Percentiles rank a stretch among this genome's conserved stretches.
Evolutionary conservation across 2,113 vertebrate species (phyloP).

Genomic region (Oreocharis arfaki): DNA sequence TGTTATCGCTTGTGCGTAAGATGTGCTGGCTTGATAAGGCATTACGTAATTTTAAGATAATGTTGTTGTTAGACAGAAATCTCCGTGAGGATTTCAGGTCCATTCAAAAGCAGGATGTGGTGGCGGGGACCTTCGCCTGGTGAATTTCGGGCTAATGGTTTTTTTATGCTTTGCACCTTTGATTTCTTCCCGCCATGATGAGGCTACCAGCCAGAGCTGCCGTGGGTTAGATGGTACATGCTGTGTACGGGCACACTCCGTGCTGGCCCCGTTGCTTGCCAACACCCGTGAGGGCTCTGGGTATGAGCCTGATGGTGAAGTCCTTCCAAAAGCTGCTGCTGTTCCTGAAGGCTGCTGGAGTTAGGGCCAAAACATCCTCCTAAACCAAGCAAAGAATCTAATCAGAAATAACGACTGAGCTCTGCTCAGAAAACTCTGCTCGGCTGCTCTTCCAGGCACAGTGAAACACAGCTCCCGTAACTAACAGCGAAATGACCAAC

Average conservation of each 20-base stretch:
- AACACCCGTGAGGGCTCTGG: neutral
- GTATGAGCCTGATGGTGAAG: neutral
- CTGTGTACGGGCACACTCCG: fast-evolving
- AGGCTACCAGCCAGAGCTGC: neutral
- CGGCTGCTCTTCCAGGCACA: neutral
- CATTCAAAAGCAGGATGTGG: constrained; percentile 30
- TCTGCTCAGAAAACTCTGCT: constrained; percentile 5
- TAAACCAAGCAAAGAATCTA: neutral
- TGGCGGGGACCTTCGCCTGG: neutral
- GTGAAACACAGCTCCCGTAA: neutral
- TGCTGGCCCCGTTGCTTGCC: neutral
- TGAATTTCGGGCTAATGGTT: neutral
- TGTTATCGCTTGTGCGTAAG: constrained; percentile 22
- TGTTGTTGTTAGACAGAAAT: constrained; percentile 36
- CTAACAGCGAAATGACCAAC: neutral
- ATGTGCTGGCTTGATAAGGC: constrained; percentile 58
- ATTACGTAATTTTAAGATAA: constrained; percentile 50
- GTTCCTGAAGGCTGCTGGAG: neutral
- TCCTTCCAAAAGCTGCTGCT: neutral
- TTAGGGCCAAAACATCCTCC: neutral
- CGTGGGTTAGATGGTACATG: fast-evolving
- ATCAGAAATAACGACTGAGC: neutral
- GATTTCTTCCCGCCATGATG: neutral
- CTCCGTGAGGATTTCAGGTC: constrained; percentile 16
- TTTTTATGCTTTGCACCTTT: neutral